Evolutionary conservation across 2,113 vertebrate genomes (phyloP).

Genomic region (Clarias magur): DNA sequence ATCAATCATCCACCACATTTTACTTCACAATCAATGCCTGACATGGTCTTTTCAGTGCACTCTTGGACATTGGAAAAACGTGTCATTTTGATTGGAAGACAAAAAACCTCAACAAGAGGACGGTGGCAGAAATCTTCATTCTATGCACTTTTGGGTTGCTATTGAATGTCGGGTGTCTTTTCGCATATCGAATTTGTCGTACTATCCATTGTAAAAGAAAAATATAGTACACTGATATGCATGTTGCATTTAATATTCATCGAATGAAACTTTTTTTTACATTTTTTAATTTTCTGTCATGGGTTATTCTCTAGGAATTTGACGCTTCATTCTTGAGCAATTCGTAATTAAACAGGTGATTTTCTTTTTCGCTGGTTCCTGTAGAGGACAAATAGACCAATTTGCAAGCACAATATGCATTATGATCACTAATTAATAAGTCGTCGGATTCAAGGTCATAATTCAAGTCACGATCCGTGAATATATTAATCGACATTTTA

Average conservation of each 20-base stretch:
- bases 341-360: conserved; percentile 30
- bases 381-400: conserved; percentile 30
- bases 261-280: background rate
- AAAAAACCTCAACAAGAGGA: conserved; percentile 5
- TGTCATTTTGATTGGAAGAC: conserved; percentile 30
- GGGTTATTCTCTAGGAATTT: background rate
- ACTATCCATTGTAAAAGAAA: conserved; percentile 3
- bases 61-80: conserved; percentile 23
- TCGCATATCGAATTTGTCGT: background rate
- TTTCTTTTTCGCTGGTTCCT: conserved; percentile 13
- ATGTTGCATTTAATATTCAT: conserved; percentile 35
- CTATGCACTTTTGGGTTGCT: background rate
- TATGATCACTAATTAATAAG: background rate
- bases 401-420: conserved; percentile 24
- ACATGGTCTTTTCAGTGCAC: conserved; percentile 29
- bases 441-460: conserved; percentile 10
- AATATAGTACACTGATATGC: conserved; percentile 9
- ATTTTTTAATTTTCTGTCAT: background rate
- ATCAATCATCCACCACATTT: conserved; percentile 47
- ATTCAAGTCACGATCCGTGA: background rate
- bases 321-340: conserved; percentile 9
- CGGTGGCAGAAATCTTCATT: background rate
- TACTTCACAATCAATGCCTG: conserved; percentile 37
- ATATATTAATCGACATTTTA: background rate
- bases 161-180: background rate